Conservation (phyloP, 2,888 invertebrate genomes). For the Synergus itoensis region DNA sequence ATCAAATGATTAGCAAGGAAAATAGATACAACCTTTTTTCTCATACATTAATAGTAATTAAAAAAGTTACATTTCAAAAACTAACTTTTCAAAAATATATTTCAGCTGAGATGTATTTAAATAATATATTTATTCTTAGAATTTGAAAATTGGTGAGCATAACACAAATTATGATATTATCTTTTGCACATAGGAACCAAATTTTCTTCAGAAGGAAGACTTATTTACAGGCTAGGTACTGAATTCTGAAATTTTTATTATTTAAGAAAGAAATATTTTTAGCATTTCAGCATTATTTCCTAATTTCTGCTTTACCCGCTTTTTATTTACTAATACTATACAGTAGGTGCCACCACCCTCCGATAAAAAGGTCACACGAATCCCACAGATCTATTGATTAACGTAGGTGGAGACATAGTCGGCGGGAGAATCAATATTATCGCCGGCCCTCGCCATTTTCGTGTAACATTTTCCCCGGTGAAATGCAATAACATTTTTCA, state of each 20-base stretch:
- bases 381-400: conserved; percentile 70
- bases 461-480: conserved; percentile 24
- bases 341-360: conserved; percentile 24
- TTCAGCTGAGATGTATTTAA: too few species aligned
- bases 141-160: background rate
- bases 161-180: background rate
- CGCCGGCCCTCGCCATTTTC: conserved; percentile 60
- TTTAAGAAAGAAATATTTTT: background rate
- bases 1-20: background rate
- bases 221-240: conserved; percentile 2
- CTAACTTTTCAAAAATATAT: too few species aligned
- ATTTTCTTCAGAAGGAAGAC: background rate
- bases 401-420: conserved; percentile 74
- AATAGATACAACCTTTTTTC: too few species aligned
- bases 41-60: too few species aligned
- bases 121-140: too few species aligned
- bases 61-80: too few species aligned
- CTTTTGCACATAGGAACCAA: background rate
- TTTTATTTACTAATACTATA: conserved; percentile 1
- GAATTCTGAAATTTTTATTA: background rate
- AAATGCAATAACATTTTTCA: background rate
- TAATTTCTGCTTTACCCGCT: conserved; percentile 15
- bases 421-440: conserved; percentile 74
- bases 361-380: conserved; percentile 32
- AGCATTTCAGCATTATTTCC: background rate